These are phyloP conservation scores for Leucophenga montana DNA, from an alignment of 2,888 invertebrate species.

Conservation along the genomic window DNA sequence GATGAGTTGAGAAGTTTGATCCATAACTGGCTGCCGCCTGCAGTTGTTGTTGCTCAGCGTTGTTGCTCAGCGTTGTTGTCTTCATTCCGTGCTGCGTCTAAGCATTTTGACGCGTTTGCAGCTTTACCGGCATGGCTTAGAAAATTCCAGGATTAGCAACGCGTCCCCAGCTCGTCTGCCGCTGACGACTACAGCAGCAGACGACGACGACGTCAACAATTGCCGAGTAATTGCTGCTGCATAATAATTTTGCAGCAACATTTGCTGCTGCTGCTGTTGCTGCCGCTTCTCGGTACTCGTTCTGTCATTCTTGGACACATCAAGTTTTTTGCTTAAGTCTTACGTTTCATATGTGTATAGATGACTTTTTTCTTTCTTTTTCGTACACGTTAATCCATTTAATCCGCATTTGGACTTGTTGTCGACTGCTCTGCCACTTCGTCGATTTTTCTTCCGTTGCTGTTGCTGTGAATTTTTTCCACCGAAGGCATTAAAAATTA, in stretches of 20 bases:
- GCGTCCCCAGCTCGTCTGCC: slow-evolving; percentile 16
- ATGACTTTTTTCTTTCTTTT: slow-evolving; percentile 32
- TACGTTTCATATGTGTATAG: slow-evolving; percentile 37
- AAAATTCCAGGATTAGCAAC: slow-evolving; percentile 19
- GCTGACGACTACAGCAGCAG: slow-evolving; percentile 31
- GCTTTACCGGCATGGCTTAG: neutral
- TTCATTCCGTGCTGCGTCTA: neutral
- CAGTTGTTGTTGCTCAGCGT: neutral
- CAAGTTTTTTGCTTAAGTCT: slow-evolving; percentile 56
- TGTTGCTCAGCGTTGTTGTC: neutral
- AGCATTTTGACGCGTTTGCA: neutral
- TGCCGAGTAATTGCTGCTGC: slow-evolving; percentile 70
- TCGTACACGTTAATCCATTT: slow-evolving; percentile 56
- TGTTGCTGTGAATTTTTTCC: neutral
- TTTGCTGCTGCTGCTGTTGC: neutral
- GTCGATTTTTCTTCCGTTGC: neutral
- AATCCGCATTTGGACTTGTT: slow-evolving; percentile 57
- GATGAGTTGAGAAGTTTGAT: slow-evolving; percentile 35
- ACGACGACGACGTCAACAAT: slow-evolving; percentile 58
- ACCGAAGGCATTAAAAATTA: slow-evolving; percentile 32
- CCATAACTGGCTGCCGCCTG: slow-evolving; percentile 15
- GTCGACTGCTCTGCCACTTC: slow-evolving; percentile 33
- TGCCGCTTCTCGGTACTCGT: neutral
- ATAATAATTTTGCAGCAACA: slow-evolving; percentile 55
- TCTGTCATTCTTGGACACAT: slow-evolving; percentile 43